Evolutionary conservation across 2,797 vertebrate species (phyloP).

Genomic region (Oceanodroma leucorhoa): DNA sequence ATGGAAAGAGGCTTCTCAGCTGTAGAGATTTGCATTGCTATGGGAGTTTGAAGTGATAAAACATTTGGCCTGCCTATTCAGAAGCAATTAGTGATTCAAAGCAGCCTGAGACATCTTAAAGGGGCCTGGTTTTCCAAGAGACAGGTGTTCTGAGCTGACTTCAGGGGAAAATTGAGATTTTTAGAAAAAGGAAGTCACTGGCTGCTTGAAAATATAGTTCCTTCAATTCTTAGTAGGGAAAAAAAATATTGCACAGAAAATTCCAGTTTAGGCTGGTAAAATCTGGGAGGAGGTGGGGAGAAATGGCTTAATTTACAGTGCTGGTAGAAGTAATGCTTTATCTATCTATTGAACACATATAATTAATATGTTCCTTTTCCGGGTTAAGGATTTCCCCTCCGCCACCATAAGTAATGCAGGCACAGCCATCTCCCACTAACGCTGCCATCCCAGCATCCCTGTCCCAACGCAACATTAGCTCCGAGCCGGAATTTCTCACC

Average conservation of each 20-base stretch:
- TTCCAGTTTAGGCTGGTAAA: background rate
- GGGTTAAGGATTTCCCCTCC: background rate
- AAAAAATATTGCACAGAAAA: background rate
- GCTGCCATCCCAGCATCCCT: background rate
- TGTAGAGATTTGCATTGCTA: constrained; percentile 57
- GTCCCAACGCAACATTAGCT: background rate
- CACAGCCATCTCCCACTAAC: background rate
- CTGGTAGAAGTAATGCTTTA: background rate
- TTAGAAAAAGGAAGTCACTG: background rate
- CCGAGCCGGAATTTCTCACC: background rate
- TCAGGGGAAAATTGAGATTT: background rate
- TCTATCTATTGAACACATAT: background rate
- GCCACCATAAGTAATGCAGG: background rate
- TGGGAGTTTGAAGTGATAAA: constrained; percentile 39
- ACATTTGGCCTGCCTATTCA: constrained; percentile 46
- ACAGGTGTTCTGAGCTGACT: constrained; percentile 17
- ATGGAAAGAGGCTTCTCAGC: constrained; percentile 38
- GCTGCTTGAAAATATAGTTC: background rate
- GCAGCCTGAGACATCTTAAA: constrained; percentile 33
- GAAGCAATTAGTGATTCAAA: constrained; percentile 48
- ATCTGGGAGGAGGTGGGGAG: background rate
- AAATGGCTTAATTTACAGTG: background rate
- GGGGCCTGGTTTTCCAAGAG: background rate
- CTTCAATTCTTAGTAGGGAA: background rate
- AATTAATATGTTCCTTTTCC: background rate